Evolutionary conservation across 2,888 invertebrate genomes (phyloP), one percentile per base, ranked within the genome.

Genomic region (Ectropis crepuscularia): DNA sequence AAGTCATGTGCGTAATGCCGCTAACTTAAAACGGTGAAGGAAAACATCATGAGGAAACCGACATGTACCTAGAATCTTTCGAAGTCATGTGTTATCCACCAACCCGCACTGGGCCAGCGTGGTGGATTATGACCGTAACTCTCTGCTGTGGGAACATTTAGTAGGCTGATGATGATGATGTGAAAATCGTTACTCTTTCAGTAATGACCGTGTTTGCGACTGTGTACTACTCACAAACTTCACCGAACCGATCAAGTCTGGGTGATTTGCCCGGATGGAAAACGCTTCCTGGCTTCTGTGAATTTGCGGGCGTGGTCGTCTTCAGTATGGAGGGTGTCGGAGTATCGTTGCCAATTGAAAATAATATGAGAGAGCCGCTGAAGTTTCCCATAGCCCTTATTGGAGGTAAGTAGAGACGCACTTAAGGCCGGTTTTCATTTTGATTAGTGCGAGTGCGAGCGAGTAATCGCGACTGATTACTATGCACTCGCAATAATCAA

Each of bases 271-370:
- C 90, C 0, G 85, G 76, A 0, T 91, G 88, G 86, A 90, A 89
- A 49, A 75, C 81, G 8, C 74, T 76, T 0, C 61, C 80, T 0
- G 90, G 91, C 0, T 88, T 90, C 73, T 90, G 91, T 63, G 90
- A 91, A 77, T 94, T 94, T 76, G 94, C 94, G 65, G 94, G 94
- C 10, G 94, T 94, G 0, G 94, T 93, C 0, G 90, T 94, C 10
- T 95, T 94, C 72, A 94, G 94, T 55, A 90, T 95, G 88, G 94
- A 94, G 79, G 91, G 92, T 0, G 80, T 92, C 0, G 92, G 92
- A 0, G 91, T 92, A 0, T 87, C 89, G 0, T 63, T 92, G 37
- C 90, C 92, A 0, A 91, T 92, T 51, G 92, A 92, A 63, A 92
- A 92, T 61, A 90, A 89, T 47, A 91, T 92, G 92, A 86, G 81